Evolutionary conservation across 2,888 invertebrate genomes (phyloP).

Genomic region (Limenitis camilla): DNA sequence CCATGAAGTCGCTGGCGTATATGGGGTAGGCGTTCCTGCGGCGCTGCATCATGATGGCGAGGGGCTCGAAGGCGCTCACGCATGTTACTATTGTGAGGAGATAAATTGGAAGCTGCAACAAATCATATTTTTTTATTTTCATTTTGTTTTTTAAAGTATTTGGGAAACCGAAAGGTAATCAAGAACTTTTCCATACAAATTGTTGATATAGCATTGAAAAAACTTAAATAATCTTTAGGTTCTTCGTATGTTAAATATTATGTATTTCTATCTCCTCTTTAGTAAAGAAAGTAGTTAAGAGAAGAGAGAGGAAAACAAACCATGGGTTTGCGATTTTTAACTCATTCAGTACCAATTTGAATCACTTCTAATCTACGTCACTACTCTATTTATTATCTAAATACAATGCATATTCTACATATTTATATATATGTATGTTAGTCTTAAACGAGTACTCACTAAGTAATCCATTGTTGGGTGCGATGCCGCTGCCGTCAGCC

Average conservation of each 20-base stretch:
- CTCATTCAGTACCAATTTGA: no score
- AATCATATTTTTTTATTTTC: slow-evolving; percentile 2
- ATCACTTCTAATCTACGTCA: no score
- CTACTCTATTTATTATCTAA: no score
- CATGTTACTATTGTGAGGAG: slow-evolving; percentile 33
- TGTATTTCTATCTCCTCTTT: no score
- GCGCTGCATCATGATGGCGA: slow-evolving; percentile 31
- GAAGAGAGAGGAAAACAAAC: no score
- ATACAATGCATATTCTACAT: neutral
- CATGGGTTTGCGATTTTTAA: no score
- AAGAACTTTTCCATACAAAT: no score
- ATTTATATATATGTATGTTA: neutral
- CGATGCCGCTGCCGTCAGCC: slow-evolving; percentile 9
- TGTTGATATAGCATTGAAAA: no score
- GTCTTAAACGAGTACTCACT: neutral
- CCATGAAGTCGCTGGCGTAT: slow-evolving; percentile 37
- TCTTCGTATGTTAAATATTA: no score
- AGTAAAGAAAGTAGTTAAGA: no score
- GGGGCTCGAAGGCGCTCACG: slow-evolving; percentile 29
- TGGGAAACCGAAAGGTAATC: no score
- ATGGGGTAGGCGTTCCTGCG: slow-evolving; percentile 35
- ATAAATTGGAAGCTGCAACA: slow-evolving; percentile 38
- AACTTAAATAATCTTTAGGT: no score
- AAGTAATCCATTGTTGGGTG: slow-evolving; percentile 21
- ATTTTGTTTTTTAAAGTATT: neutral